Percentiles rank a stretch among this genome's conserved stretches.
phyloP scores from a whole-genome alignment of 2,888 invertebrate genomes.

The Brassicogethes aeneus region DNA sequence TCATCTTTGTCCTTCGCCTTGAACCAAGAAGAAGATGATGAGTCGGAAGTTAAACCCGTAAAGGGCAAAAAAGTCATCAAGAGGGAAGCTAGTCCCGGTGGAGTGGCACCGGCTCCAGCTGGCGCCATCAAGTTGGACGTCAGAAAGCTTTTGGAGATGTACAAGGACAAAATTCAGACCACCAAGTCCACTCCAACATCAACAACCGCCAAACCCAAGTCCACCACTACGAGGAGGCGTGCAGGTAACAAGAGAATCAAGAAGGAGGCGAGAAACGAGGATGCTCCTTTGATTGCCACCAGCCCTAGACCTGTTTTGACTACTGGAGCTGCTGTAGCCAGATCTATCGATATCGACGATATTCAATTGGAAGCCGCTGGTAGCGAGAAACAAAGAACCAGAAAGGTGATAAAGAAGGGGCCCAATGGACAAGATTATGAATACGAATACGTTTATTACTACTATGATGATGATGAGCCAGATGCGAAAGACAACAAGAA shows the following conservation, averaged over 20 bases:
- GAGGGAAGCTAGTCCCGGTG: constrained; percentile 24
- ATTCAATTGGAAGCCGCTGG: constrained; percentile 44
- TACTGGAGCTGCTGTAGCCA: constrained; percentile 36
- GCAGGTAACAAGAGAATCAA: constrained; percentile 21
- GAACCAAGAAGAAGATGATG: constrained; percentile 34
- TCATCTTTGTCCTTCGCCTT: constrained; percentile 37
- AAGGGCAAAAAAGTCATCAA: constrained; percentile 23
- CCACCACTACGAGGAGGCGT: constrained; percentile 27
- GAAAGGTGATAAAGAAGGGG: constrained; percentile 78
- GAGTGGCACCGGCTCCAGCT: constrained; percentile 36
- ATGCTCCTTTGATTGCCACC: constrained; percentile 37
- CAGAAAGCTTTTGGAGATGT: constrained; percentile 32
- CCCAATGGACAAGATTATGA: constrained; percentile 87
- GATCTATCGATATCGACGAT: constrained; percentile 26
- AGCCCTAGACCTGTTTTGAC: constrained; percentile 50
- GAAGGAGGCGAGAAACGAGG: constrained; percentile 27
- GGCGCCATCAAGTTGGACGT: constrained; percentile 35
- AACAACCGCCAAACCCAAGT: constrained; percentile 27
- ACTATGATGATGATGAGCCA: constrained; percentile 75
- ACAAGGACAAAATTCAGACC: constrained; percentile 30
- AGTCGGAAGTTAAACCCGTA: constrained; percentile 18
- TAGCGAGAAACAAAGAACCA: constrained; percentile 59
- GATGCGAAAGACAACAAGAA: constrained; percentile 34
- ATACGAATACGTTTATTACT: constrained; percentile 87
- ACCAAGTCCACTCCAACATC: constrained; percentile 23